Conservation (phyloP, 2,888 invertebrate species). For the Neoascia interrupta region DNA sequence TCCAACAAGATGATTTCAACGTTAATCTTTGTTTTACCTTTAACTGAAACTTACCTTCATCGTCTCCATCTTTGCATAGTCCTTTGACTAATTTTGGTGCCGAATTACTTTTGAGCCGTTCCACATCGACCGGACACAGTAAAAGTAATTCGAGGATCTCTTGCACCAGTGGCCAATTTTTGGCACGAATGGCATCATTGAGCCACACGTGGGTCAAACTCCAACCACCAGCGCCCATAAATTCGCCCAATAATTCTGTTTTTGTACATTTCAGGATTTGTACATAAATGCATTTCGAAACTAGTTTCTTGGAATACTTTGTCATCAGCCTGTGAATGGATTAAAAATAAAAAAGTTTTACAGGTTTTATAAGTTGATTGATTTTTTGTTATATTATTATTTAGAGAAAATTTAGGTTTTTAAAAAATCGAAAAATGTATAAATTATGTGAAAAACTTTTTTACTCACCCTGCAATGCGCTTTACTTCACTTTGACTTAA, state of each 20-base stretch:
- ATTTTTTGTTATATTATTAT: neutral
- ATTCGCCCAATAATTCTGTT: constrained; percentile 90
- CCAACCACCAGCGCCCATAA: constrained; percentile 96
- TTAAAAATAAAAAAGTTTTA: constrained; percentile 49
- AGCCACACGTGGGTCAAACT: constrained; percentile 93
- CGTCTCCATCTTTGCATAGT: constrained; percentile 89
- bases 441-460: too few species aligned
- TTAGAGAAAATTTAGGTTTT: constrained; percentile 27
- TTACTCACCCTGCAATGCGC: constrained; percentile 91
- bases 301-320: constrained; percentile 96
- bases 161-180: constrained; percentile 92
- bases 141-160: constrained; percentile 92
- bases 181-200: constrained; percentile 89
- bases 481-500: constrained; percentile 92
- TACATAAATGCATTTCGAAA: constrained; percentile 96
- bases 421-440: constrained; percentile 67
- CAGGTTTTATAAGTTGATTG: neutral
- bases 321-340: constrained; percentile 93
- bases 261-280: constrained; percentile 94
- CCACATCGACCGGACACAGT: constrained; percentile 93
- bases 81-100: constrained; percentile 95
- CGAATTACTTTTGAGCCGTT: constrained; percentile 93
- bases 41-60: constrained; percentile 84
- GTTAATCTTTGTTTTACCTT: too few species aligned
- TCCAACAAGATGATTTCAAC: too few species aligned